A percentile compares a stretch with the other conserved stretches of the same genome.
Conservation (phyloP, 2,113 vertebrate species). For the Sturnira hondurensis region DNA sequence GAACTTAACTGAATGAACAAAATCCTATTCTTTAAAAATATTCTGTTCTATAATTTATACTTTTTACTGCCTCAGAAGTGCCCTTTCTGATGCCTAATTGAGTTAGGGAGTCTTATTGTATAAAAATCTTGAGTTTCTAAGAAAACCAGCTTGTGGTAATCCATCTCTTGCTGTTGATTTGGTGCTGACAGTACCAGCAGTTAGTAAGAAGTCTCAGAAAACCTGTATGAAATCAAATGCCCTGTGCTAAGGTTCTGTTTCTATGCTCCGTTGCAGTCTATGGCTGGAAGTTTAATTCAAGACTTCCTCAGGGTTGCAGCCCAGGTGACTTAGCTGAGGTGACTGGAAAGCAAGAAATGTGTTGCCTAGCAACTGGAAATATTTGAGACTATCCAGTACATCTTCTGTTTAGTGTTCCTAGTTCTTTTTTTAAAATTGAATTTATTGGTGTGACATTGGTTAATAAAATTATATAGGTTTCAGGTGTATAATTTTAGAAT, state of each 20-base stretch:
- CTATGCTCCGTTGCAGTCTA: not conserved
- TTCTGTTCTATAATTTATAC: not conserved
- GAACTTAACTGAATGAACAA: not conserved
- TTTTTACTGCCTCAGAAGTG: not conserved
- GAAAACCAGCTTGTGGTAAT: not conserved
- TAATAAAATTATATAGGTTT: too few relatives aligned
- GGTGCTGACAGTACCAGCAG: not conserved
- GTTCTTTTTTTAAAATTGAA: too few relatives aligned
- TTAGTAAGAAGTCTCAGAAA: not conserved
- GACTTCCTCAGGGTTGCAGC: conserved; percentile 40
- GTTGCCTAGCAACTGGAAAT: conserved; percentile 77
- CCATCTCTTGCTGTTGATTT: not conserved
- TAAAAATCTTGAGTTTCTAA: not conserved
- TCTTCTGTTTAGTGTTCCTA: conserved; percentile 50
- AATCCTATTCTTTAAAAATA: not conserved
- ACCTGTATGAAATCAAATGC: not conserved
- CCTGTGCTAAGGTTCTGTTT: not conserved
- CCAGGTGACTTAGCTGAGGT: conserved; percentile 59
- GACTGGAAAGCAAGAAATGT: conserved; percentile 45
- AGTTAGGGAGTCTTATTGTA: not conserved
- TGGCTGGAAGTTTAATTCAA: conserved; percentile 36
- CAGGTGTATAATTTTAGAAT: too few relatives aligned
- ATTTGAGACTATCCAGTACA: conserved; percentile 62
- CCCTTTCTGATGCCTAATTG: not conserved
- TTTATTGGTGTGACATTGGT: too few relatives aligned